These are phyloP conservation scores for Drosophila saltans DNA, from an alignment of 1,140 invertebrate genomes.

Conservation along the genomic window DNA sequence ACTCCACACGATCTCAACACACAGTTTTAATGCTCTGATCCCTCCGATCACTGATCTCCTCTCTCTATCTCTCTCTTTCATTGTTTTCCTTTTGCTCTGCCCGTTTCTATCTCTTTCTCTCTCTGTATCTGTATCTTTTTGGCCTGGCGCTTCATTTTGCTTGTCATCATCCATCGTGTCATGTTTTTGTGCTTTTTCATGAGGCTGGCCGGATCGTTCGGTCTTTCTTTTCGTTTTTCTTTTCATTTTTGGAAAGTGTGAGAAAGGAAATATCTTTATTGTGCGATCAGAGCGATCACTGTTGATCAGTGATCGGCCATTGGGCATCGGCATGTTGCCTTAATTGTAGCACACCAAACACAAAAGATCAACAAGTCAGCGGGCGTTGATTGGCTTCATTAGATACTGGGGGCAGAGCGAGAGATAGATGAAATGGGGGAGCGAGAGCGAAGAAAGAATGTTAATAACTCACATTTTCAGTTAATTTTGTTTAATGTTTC, in stretches of 20 bases:
- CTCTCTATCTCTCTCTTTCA: neutral
- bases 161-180: slow-evolving; percentile 82
- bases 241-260: slow-evolving; percentile 70
- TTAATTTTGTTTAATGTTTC: slow-evolving; percentile 60
- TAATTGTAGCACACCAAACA: slow-evolving; percentile 50
- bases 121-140: neutral
- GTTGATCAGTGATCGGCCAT: slow-evolving; percentile 45
- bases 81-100: slow-evolving; percentile 18
- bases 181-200: slow-evolving; percentile 77
- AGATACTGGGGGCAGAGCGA: slow-evolving; percentile 31
- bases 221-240: slow-evolving; percentile 34
- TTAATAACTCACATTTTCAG: slow-evolving; percentile 48
- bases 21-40: slow-evolving; percentile 48
- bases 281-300: slow-evolving; percentile 57
- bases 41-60: slow-evolving; percentile 30
- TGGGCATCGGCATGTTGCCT: slow-evolving; percentile 62
- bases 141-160: slow-evolving; percentile 80
- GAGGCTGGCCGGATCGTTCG: slow-evolving; percentile 50
- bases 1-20: slow-evolving; percentile 80
- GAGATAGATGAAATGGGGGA: slow-evolving; percentile 3
- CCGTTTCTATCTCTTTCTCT: slow-evolving; percentile 5
- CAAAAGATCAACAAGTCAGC: slow-evolving; percentile 57
- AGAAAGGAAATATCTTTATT: slow-evolving; percentile 81
- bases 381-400: slow-evolving; percentile 75
- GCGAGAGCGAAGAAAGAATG: slow-evolving; percentile 44